phyloP scores from a whole-genome alignment of 2,113 vertebrate genomes.

The Salvelinus fontinalis region DNA sequence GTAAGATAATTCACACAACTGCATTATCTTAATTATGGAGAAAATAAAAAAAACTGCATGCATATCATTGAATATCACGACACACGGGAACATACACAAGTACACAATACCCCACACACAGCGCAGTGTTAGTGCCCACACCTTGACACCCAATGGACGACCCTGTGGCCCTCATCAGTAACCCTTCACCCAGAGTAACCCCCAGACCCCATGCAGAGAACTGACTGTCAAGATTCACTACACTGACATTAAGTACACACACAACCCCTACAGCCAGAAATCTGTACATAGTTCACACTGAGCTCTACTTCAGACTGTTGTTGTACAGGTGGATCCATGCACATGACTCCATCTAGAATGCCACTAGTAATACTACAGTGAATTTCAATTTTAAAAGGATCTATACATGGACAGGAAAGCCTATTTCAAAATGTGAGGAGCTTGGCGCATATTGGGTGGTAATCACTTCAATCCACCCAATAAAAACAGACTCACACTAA shows the following conservation, averaged over 20 bases:
- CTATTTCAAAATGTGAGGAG: too few relatives aligned
- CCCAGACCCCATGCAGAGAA: conserved; percentile 29
- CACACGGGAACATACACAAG: conserved; percentile 26
- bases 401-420: background rate
- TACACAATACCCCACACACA: conserved; percentile 44
- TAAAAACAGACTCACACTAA: background rate
- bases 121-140: conserved; percentile 52
- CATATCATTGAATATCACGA: background rate
- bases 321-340: background rate
- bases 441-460: too few relatives aligned
- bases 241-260: background rate
- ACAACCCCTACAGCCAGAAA: background rate
- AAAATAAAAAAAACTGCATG: background rate
- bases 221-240: background rate
- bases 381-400: background rate
- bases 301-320: background rate
- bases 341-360: background rate
- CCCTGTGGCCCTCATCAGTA: conserved; percentile 32
- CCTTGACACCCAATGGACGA: conserved; percentile 34
- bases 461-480: background rate
- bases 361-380: background rate
- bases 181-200: conserved; percentile 48
- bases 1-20: background rate
- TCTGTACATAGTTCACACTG: background rate
- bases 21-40: conserved; percentile 1